Evolutionary conservation across 2,888 invertebrate genomes (phyloP).

Genomic region (Yponomeuta malinellus): DNA sequence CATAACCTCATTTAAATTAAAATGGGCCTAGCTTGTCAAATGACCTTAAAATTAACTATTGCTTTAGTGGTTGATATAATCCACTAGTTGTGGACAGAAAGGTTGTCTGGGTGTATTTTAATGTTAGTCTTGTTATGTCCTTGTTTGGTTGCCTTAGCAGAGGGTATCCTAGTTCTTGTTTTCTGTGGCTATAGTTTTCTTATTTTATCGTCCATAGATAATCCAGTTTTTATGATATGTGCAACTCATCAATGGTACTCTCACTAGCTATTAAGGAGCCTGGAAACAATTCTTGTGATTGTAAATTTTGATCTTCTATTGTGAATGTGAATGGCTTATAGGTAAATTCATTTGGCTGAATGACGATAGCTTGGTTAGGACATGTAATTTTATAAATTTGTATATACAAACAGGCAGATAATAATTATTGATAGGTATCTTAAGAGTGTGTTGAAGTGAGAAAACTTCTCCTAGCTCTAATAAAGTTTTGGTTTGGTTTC

Average conservation of each 20-base stretch:
- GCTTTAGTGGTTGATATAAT: too few relatives aligned
- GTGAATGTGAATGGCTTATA: constrained; percentile 25
- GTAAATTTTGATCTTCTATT: constrained; percentile 20
- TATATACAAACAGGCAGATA: constrained; percentile 50
- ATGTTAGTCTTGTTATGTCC: too few relatives aligned
- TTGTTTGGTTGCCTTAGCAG: too few relatives aligned
- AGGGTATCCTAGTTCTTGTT: too few relatives aligned
- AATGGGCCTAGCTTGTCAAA: too few relatives aligned
- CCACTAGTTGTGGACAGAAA: too few relatives aligned
- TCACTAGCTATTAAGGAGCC: background rate
- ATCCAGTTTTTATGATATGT: too few relatives aligned
- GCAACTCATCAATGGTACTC: background rate
- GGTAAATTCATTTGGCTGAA: constrained; percentile 26
- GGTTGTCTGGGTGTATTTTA: too few relatives aligned
- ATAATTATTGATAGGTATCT: constrained; percentile 31
- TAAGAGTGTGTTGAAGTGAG: background rate
- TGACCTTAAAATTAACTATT: too few relatives aligned
- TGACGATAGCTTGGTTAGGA: constrained; percentile 20
- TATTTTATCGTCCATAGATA: too few relatives aligned
- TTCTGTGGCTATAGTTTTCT: too few relatives aligned
- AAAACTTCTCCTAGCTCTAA: background rate
- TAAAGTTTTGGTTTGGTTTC: background rate
- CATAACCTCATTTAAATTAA: too few relatives aligned
- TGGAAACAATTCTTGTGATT: constrained; percentile 26
- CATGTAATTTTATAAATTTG: constrained; percentile 61